phyloP scores from a whole-genome alignment of 2,113 vertebrate genomes.

The Ammodytes dubius region DNA sequence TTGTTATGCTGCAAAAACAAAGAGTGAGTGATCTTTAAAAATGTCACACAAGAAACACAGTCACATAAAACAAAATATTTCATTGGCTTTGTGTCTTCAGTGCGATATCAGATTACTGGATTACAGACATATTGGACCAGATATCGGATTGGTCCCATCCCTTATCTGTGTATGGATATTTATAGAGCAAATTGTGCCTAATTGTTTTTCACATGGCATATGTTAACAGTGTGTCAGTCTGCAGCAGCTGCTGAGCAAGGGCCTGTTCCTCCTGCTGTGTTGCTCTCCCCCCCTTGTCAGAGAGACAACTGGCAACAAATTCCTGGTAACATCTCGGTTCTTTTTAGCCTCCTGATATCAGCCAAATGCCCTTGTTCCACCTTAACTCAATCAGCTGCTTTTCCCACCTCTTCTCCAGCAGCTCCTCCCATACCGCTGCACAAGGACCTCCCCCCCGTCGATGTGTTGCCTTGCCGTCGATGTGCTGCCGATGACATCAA shows the following conservation, averaged over 20 bases:
- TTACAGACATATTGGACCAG: no score
- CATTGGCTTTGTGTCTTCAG: no score
- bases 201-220: not conserved
- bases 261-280: slow-evolving; percentile 84
- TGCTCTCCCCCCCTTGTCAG: slow-evolving; percentile 91
- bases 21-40: no score
- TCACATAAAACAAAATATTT: no score
- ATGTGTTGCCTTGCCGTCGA: slow-evolving; percentile 43
- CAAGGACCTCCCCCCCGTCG: slow-evolving; percentile 7
- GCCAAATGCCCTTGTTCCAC: not conserved
- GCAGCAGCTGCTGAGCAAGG: slow-evolving; percentile 15
- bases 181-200: not conserved
- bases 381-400: not conserved
- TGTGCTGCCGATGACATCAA: slow-evolving; percentile 66
- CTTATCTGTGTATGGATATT: not conserved
- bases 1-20: no score
- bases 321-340: slow-evolving; percentile 58
- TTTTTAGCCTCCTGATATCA: slow-evolving; percentile 1
- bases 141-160: no score
- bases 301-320: slow-evolving; percentile 76
- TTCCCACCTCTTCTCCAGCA: slow-evolving; percentile 11
- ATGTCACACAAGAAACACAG: no score
- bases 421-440: not conserved
- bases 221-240: slow-evolving; percentile 33
- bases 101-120: no score